phyloP scores from a whole-genome alignment of 2,797 vertebrate species.

The Chiloscyllium punctatum region DNA sequence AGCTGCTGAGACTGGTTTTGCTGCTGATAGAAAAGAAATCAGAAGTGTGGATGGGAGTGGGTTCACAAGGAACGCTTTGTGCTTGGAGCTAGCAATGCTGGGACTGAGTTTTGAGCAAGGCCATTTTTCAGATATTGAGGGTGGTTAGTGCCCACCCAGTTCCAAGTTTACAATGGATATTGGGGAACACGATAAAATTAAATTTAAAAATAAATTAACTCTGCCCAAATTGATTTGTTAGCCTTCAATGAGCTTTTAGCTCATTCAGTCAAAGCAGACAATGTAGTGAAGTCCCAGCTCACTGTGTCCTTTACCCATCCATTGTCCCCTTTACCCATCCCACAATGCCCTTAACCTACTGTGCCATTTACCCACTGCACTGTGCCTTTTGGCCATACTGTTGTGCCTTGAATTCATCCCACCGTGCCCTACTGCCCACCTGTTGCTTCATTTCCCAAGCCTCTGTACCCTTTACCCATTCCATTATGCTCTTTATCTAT shows the following conservation, averaged over 20 bases:
- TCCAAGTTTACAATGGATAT: too few relatives aligned
- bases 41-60: background rate
- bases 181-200: too few relatives aligned
- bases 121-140: background rate
- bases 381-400: background rate
- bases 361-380: background rate
- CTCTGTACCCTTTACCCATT: background rate
- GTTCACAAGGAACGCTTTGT: background rate
- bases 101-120: background rate
- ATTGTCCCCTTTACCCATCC: background rate
- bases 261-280: background rate
- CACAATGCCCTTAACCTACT: background rate
- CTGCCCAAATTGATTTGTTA: background rate
- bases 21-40: background rate
- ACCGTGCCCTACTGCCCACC: background rate
- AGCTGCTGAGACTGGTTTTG: too few relatives aligned
- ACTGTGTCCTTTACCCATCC: too few relatives aligned
- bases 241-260: background rate
- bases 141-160: too few relatives aligned
- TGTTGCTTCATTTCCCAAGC: too few relatives aligned
- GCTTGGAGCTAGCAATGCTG: too few relatives aligned
- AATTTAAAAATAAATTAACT: background rate
- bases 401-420: background rate
- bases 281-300: background rate
- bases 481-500: too few relatives aligned